Conservation (phyloP, 37 sponge, comb jelly and placozoan species). For the Dysidea cf. avara region DNA sequence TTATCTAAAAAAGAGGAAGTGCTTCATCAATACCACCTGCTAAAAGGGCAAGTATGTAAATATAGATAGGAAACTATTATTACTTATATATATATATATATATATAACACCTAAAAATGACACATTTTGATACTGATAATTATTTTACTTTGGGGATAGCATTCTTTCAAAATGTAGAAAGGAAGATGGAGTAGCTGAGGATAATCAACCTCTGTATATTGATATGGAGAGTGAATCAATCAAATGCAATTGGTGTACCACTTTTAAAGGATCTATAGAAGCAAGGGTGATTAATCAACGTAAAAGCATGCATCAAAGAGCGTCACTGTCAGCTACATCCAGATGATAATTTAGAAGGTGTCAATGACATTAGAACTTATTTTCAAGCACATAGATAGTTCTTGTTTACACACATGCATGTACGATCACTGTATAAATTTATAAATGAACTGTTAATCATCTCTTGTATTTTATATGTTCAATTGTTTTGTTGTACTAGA, state of each 20-base stretch:
- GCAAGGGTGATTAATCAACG: slow-evolving; percentile 6
- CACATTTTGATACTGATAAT: no score
- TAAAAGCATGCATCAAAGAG: no score
- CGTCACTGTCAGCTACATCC: background rate
- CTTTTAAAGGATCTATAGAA: slow-evolving; percentile 13
- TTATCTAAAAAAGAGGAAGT: background rate
- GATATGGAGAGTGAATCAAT: background rate
- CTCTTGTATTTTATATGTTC: no score
- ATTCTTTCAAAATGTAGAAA: no score
- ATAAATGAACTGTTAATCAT: no score
- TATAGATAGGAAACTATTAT: background rate
- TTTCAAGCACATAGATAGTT: background rate
- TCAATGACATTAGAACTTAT: background rate
- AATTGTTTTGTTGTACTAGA: no score
- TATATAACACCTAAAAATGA: no score
- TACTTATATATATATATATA: no score
- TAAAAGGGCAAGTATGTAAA: background rate
- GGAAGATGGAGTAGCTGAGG: no score
- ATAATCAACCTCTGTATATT: slow-evolving; percentile 12
- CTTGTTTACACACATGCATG: no score
- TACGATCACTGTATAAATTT: no score
- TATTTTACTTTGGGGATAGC: no score
- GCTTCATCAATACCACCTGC: background rate
- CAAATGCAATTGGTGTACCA: background rate
- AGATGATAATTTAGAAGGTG: background rate